Percentiles rank a stretch among this genome's conserved stretches.
phyloP scores from a whole-genome alignment of 2,888 invertebrate genomes.

The Branchipolynoe longqiensis region DNA sequence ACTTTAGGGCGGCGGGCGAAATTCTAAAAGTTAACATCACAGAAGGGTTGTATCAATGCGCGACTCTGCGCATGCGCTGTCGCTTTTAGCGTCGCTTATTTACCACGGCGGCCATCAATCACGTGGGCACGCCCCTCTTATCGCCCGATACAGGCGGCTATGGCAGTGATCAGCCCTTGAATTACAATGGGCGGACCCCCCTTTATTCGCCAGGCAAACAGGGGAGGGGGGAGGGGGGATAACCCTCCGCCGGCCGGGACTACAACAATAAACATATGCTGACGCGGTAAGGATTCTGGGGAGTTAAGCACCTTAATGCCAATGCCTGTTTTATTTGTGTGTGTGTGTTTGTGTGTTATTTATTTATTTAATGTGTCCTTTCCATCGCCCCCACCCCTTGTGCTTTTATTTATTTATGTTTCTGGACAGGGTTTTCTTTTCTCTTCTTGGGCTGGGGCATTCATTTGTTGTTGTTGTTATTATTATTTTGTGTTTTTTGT shows the following conservation, averaged over 20 bases:
- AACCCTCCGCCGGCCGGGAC: not conserved
- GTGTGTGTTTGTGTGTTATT: too few species aligned
- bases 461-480: too few species aligned
- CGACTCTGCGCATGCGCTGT: not conserved
- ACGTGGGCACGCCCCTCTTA: not conserved
- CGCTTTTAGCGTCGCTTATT: slow-evolving; percentile 35
- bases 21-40: slow-evolving; percentile 48
- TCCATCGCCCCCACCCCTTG: too few species aligned
- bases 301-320: too few species aligned
- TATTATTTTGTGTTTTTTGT: too few species aligned
- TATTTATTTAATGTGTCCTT: too few species aligned
- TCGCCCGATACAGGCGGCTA: slow-evolving; percentile 41
- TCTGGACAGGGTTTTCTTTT: too few species aligned
- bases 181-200: slow-evolving; percentile 16
- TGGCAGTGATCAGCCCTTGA: slow-evolving; percentile 32
- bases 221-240: too few species aligned
- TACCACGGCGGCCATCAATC: slow-evolving; percentile 10
- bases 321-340: too few species aligned
- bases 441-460: too few species aligned
- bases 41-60: slow-evolving; percentile 50
- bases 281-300: not conserved
- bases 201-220: slow-evolving; percentile 12
- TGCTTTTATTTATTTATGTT: too few species aligned
- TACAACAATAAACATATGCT: slow-evolving; percentile 55
- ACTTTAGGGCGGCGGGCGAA: slow-evolving; percentile 8